These are phyloP conservation scores for Cephus nigrinus DNA, from an alignment of 2,888 invertebrate genomes.

Conservation along the genomic window DNA sequence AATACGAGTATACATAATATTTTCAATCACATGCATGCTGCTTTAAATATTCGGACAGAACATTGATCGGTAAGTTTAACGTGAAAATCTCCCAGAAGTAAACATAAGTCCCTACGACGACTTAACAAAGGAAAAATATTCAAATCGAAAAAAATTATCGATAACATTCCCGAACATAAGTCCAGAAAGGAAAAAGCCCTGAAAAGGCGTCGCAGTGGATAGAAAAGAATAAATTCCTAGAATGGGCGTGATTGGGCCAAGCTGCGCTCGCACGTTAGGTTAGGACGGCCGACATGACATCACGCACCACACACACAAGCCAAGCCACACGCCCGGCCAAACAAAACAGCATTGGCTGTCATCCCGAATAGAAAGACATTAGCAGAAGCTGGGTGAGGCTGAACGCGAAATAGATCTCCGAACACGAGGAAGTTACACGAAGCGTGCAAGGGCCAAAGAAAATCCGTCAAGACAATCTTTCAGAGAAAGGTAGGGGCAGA, in stretches of 20 bases:
- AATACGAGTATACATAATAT: background rate
- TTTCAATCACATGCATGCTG: background rate
- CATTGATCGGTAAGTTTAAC: background rate
- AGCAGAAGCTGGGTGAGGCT: background rate
- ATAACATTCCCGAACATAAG: background rate
- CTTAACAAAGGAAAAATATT: background rate
- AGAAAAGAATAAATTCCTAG: constrained; percentile 41
- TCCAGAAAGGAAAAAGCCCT: background rate
- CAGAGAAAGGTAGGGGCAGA: background rate
- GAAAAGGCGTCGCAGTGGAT: background rate
- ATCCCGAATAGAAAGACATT: constrained; percentile 8
- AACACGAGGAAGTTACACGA: background rate
- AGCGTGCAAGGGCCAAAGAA: background rate
- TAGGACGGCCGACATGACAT: constrained; percentile 56
- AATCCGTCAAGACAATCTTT: background rate
- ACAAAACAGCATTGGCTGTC: constrained; percentile 28
- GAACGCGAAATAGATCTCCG: background rate
- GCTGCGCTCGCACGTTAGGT: constrained; percentile 48
- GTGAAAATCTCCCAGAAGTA: background rate
- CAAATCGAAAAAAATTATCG: background rate
- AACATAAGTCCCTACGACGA: background rate
- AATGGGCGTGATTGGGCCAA: constrained; percentile 60
- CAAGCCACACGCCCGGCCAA: constrained; percentile 21
- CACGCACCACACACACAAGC: constrained; percentile 39
- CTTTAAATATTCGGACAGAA: background rate